phyloP scores from a whole-genome alignment of 2,113 vertebrate species.

The Tricholaema leucomelas region DNA sequence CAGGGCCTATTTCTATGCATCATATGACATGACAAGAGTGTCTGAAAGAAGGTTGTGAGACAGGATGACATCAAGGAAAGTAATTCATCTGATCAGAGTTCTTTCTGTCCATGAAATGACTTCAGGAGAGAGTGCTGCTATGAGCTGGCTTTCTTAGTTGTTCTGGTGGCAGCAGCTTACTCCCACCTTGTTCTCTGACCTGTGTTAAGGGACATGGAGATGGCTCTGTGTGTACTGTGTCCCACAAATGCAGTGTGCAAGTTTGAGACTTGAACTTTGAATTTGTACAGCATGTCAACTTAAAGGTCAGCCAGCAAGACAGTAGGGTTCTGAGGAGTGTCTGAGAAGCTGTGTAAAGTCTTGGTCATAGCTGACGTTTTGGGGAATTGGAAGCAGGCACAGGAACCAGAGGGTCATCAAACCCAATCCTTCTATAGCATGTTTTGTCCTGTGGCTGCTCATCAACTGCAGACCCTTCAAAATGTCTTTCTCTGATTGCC shows the following conservation, averaged over 20 bases:
- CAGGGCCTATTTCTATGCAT: neutral
- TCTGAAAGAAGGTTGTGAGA: neutral
- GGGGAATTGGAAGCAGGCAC: neutral
- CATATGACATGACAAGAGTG: neutral
- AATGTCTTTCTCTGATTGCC: neutral
- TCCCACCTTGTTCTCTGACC: neutral
- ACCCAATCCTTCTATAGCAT: accelerated
- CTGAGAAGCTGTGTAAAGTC: accelerated
- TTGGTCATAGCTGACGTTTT: neutral
- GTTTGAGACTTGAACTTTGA: neutral
- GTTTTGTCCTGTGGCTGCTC: neutral
- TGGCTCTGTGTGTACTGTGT: accelerated
- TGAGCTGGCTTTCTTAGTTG: neutral
- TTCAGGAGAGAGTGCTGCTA: neutral
- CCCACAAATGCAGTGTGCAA: neutral
- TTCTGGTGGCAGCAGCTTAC: neutral
- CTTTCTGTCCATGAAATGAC: neutral
- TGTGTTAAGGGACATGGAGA: neutral
- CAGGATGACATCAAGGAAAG: neutral
- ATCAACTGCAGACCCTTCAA: neutral
- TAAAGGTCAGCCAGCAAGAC: neutral
- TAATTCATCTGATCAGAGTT: neutral
- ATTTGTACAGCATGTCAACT: neutral
- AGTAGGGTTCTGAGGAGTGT: neutral
- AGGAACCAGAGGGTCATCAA: neutral